These are phyloP conservation scores for Ophion ventricosus DNA, from an alignment of 2,888 invertebrate species.

Conservation along the genomic window DNA sequence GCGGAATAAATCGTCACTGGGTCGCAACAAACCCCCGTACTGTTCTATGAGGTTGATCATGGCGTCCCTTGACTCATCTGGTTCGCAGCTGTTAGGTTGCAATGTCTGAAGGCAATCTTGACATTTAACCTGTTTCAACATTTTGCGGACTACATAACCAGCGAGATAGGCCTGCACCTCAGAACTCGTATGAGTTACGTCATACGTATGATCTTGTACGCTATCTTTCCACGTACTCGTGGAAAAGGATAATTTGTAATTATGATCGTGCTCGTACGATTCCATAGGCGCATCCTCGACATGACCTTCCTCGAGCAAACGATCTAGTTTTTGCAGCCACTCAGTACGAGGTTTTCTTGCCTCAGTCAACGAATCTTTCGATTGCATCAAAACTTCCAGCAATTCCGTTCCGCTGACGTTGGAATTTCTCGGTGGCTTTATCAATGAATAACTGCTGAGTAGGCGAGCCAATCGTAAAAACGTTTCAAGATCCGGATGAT, in stretches of 20 bases:
- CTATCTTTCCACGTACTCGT: slow-evolving; percentile 1
- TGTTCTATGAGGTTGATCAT: slow-evolving; percentile 9
- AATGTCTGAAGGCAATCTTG: no score
- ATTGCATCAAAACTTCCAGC: no score
- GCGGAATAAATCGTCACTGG: no score
- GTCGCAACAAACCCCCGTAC: slow-evolving; percentile 28
- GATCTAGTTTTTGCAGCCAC: slow-evolving; percentile 9
- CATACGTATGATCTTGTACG: no score
- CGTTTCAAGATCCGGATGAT: background rate
- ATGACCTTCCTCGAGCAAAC: background rate
- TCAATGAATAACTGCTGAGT: background rate
- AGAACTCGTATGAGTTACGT: no score
- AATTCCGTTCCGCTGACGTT: background rate
- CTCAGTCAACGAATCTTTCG: background rate
- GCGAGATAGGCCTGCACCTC: no score
- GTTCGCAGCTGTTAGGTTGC: no score
- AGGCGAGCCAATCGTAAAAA: background rate
- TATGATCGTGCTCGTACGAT: background rate
- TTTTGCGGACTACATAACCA: no score
- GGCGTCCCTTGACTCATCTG: no score
- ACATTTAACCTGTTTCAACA: slow-evolving; percentile 18
- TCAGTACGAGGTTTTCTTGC: slow-evolving; percentile 10
- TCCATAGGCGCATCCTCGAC: background rate
- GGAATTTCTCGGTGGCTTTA: slow-evolving; percentile 6
- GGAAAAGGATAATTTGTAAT: slow-evolving; percentile 6